Evolutionary conservation across 2,113 vertebrate genomes (phyloP), one percentile per base, ranked within the genome.

Genomic region (Pitta sordida): DNA sequence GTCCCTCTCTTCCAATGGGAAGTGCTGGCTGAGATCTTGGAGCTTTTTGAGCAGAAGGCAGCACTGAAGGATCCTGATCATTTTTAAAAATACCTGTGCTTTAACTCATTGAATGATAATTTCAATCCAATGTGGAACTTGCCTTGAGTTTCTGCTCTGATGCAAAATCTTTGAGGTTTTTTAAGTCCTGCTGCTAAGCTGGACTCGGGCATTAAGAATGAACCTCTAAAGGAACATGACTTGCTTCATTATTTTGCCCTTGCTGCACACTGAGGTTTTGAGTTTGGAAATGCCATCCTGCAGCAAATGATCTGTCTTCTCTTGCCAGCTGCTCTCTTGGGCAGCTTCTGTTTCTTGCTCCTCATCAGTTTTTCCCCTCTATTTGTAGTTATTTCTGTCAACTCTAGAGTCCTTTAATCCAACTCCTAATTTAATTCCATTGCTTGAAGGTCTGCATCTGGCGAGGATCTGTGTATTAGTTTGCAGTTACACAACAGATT

Each of bases 381-480:
- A 13, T 84, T 52, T 63, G 14, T 36, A 56, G 36, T 20, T 55
- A 17, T 46, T 51, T 55, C 36, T 59, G 26, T 71, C 26, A 80
- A 7, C 39, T 90, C 44, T 18, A 15, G 27, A 32, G 62, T 19
- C 46, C 44, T 89, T 64, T 70, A 86, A 84, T 62, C 53, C 39
- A 48, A 13, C 76, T 85, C 82, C 62, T 67, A 53, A 53, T 76
- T 64, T 75, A 62, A 70, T 49, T 6, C 27, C 37, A 15, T 52
- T 84, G 74, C 90, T 95, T 53, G 64, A 49, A 94, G 85, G 75
- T 70, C 75, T 88, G 77, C 59, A 52, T 96, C 94, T 93, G 96
- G 56, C 20, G 9, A 79, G 89, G 69, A 80, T 44, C 83, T 87
- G 43, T 36, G 14, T 14, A 3, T 69, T 65, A 32, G 67, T 58